phyloP scores from a whole-genome alignment of 2,888 invertebrate species.

The Plebejus melissa region DNA sequence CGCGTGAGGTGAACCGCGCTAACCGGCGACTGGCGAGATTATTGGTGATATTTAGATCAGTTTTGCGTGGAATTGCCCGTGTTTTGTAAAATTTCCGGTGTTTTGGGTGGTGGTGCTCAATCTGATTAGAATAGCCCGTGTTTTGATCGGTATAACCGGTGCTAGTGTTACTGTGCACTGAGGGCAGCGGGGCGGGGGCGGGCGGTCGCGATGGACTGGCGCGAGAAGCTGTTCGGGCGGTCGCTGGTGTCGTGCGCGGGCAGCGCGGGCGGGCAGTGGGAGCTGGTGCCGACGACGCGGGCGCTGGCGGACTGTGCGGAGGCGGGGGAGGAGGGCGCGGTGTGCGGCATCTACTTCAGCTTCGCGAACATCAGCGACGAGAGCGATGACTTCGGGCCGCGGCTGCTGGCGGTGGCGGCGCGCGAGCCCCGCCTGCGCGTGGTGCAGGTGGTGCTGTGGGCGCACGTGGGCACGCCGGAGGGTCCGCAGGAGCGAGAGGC shows the following conservation, averaged over 20 bases:
- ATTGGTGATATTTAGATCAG: not conserved
- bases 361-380: conserved; percentile 84
- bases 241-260: conserved; percentile 73
- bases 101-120: not conserved
- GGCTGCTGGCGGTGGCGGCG: conserved; percentile 77
- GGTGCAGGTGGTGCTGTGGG: conserved; percentile 85
- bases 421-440: conserved; percentile 76
- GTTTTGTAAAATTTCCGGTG: not conserved
- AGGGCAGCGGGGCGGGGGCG: not conserved
- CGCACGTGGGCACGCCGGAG: conserved; percentile 75
- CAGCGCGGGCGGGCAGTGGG: conserved; percentile 66
- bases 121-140: not conserved
- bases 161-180: not conserved
- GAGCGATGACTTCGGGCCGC: conserved; percentile 83
- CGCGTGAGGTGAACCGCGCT: not conserved
- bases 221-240: conserved; percentile 80
- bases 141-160: not conserved
- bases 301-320: conserved; percentile 69
- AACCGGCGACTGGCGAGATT: not conserved
- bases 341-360: conserved; percentile 84
- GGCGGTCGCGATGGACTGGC: conserved; percentile 73
- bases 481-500: conserved; percentile 83
- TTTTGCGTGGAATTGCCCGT: not conserved
- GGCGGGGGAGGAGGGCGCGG: conserved; percentile 59
- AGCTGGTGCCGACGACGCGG: conserved; percentile 65